phyloP scores from a whole-genome alignment of 2,888 invertebrate genomes.

The Heliconius erato region DNA sequence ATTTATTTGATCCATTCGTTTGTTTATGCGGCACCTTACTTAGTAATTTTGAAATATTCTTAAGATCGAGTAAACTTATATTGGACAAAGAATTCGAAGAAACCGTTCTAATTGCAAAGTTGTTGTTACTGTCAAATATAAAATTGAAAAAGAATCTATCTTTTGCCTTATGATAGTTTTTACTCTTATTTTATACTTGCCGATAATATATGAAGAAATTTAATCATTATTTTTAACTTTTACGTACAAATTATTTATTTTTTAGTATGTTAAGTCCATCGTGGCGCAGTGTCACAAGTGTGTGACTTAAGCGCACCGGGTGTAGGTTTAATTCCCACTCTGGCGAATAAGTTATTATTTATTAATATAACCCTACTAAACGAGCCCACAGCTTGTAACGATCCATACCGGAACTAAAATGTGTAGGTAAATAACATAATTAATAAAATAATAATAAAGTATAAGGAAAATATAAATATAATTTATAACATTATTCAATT shows the following conservation, averaged over 20 bases:
- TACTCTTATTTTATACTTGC: not conserved
- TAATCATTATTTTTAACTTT: not conserved
- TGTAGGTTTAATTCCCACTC: no score
- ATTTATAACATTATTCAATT: no score
- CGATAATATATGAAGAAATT: not conserved
- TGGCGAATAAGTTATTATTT: no score
- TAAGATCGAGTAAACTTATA: not conserved
- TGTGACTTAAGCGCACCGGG: no score
- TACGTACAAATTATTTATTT: not conserved
- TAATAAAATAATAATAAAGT: no score
- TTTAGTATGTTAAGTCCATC: no score
- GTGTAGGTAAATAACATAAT: no score
- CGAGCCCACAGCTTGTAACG: no score
- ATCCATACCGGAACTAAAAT: no score
- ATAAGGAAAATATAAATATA: no score
- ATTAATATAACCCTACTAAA: no score
- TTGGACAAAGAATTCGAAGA: not conserved
- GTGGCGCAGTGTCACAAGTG: no score
- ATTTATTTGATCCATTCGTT: not conserved
- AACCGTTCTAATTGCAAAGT: constrained; percentile 1
- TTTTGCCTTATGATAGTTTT: not conserved
- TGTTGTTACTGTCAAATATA: not conserved
- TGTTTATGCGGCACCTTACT: not conserved
- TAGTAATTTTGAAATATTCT: not conserved
- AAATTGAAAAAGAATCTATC: not conserved